These are phyloP conservation scores for Mythimna albipuncta DNA, from an alignment of 2,888 invertebrate genomes.

Conservation along the genomic window DNA sequence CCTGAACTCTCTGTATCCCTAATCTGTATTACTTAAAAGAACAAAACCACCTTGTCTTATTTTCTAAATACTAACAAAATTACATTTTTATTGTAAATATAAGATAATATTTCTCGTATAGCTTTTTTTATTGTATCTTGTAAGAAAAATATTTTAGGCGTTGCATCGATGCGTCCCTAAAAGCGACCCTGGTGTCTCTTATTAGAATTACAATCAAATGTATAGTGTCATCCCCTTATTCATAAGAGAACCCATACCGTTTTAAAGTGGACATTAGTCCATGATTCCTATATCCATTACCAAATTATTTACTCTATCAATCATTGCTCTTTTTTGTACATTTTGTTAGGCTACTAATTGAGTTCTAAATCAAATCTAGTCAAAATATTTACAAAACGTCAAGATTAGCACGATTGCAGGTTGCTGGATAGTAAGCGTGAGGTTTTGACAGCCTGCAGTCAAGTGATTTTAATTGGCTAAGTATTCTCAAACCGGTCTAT, in stretches of 20 bases:
- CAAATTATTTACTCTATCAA: not conserved
- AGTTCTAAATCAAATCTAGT: not conserved
- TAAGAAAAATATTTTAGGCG: conserved; percentile 49
- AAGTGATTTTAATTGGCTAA: not conserved
- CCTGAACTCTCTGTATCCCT: conserved; percentile 5
- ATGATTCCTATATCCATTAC: not conserved
- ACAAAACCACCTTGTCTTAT: conserved; percentile 16
- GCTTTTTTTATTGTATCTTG: conserved; percentile 60
- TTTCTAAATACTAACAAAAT: conserved; percentile 32
- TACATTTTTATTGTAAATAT: conserved; percentile 57
- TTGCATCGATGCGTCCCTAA: conserved; percentile 44
- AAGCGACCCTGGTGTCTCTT: conserved; percentile 36
- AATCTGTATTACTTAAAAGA: not conserved
- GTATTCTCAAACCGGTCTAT: not conserved
- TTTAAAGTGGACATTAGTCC: not conserved
- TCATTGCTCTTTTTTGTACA: not conserved
- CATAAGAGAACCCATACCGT: conserved; percentile 7
- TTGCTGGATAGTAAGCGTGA: conserved; percentile 13
- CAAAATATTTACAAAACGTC: conserved; percentile 8
- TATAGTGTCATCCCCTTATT: conserved; percentile 42
- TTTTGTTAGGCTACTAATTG: not conserved
- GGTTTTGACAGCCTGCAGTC: conserved; percentile 5
- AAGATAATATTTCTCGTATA: conserved; percentile 42
- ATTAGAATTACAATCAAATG: conserved; percentile 42
- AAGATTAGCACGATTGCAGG: conserved; percentile 27